Evolutionary conservation across 1,140 invertebrate genomes (phyloP).

Genomic region (Drosophila nasuta): DNA sequence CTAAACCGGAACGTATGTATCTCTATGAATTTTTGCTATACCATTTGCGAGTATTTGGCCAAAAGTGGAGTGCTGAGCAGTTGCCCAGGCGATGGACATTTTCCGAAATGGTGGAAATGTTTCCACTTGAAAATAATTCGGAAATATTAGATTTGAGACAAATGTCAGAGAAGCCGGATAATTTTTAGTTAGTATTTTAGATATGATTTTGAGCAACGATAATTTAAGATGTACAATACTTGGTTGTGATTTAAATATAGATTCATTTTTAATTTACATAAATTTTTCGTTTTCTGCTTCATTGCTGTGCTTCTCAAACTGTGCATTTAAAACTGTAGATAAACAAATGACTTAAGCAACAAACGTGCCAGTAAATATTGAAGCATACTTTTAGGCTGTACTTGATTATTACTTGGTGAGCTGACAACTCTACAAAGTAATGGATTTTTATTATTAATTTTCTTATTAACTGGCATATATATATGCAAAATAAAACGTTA

Average conservation of each 20-base stretch:
- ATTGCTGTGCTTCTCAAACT: background rate
- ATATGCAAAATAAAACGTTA: no score
- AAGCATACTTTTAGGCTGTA: constrained; percentile 39
- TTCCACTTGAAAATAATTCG: constrained; percentile 62
- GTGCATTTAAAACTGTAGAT: constrained; percentile 22
- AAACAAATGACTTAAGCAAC: constrained; percentile 44
- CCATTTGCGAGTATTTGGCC: constrained; percentile 41
- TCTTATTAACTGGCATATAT: no score
- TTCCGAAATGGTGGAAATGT: constrained; percentile 47
- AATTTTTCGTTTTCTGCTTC: background rate
- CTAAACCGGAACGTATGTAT: constrained; percentile 62
- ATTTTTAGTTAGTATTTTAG: constrained; percentile 51
- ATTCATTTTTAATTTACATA: constrained; percentile 8
- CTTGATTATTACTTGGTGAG: background rate
- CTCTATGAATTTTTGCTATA: constrained; percentile 71
- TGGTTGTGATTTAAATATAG: constrained; percentile 17
- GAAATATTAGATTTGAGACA: constrained; percentile 53
- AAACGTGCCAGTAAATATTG: constrained; percentile 5
- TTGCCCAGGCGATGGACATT: constrained; percentile 18
- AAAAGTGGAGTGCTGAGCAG: background rate
- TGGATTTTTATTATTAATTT: no score
- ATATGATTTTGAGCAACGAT: background rate
- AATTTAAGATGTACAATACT: background rate
- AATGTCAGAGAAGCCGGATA: constrained; percentile 60
- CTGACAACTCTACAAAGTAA: background rate